Conservation (phyloP, 2,888 invertebrate species). For the Ganaspis brasiliensis region DNA sequence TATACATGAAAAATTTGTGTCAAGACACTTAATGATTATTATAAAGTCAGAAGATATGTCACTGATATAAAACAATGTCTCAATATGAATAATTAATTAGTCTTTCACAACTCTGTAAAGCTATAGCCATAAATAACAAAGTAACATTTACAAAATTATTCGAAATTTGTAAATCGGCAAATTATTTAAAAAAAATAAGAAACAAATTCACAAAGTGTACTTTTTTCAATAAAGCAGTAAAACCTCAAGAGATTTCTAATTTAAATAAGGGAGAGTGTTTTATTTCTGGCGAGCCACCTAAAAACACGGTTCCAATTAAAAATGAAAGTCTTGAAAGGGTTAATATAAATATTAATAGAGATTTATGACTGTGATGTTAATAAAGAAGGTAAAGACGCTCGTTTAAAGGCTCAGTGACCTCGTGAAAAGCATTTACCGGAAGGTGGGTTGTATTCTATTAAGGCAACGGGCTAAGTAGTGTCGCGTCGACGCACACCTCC, state of each 20-base stretch:
- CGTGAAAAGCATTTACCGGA: slow-evolving; percentile 51
- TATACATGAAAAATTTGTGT: slow-evolving; percentile 12
- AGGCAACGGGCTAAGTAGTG: slow-evolving; percentile 71
- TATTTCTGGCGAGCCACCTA: no score
- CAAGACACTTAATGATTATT: slow-evolving; percentile 20
- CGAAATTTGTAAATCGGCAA: no score
- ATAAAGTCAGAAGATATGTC: background rate
- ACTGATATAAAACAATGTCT: background rate
- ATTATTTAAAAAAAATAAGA: no score
- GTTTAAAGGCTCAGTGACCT: slow-evolving; percentile 39
- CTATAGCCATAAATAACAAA: no score
- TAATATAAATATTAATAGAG: background rate
- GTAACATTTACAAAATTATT: no score
- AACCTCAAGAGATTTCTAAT: no score
- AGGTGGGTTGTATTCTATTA: slow-evolving; percentile 61
- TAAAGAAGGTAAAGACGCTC: slow-evolving; percentile 4
- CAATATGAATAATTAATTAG: background rate
- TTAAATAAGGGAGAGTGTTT: no score
- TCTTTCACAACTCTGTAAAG: no score
- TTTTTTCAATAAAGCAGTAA: no score
- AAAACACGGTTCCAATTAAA: no score
- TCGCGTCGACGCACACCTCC: slow-evolving; percentile 76
- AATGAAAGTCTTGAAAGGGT: background rate
- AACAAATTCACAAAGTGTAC: no score
- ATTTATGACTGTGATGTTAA: slow-evolving; percentile 13